A percentile compares a stretch with the other conserved stretches of the same genome.
These are phyloP conservation scores for Drosophila parvula DNA, from an alignment of 1,140 invertebrate genomes.

Conservation along the genomic window DNA sequence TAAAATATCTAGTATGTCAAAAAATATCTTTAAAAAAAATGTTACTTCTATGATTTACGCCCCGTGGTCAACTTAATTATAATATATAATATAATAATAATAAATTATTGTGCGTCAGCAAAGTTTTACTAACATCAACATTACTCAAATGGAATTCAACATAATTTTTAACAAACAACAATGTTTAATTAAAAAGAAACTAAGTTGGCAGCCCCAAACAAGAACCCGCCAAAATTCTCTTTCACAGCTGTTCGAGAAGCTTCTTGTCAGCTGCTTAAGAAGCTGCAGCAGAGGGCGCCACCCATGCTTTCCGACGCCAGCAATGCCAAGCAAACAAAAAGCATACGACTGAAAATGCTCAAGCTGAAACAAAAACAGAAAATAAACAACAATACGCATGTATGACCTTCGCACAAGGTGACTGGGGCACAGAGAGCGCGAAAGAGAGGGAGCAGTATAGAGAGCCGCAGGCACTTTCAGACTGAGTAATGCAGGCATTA, in stretches of 20 bases:
- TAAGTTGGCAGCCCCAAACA: slow-evolving; percentile 8
- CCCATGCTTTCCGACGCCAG: background rate
- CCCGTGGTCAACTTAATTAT: too few relatives aligned
- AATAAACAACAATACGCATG: slow-evolving; percentile 78
- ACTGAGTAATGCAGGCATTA: background rate
- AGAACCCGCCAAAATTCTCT: slow-evolving; percentile 3
- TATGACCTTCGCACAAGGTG: slow-evolving; percentile 87
- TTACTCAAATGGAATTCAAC: too few relatives aligned
- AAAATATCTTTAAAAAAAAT: too few relatives aligned
- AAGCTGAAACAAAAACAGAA: slow-evolving; percentile 46
- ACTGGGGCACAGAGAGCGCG: slow-evolving; percentile 83
- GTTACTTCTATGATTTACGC: too few relatives aligned
- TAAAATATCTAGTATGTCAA: too few relatives aligned
- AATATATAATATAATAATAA: too few relatives aligned
- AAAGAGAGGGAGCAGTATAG: slow-evolving; percentile 12
- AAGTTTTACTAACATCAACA: too few relatives aligned
- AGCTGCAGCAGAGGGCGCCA: slow-evolving; percentile 35
- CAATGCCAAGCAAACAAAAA: slow-evolving; percentile 36
- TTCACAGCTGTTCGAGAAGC: slow-evolving; percentile 15
- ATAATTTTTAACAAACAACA: too few relatives aligned
- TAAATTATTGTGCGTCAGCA: too few relatives aligned
- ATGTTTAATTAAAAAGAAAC: too few relatives aligned
- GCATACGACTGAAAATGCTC: slow-evolving; percentile 20
- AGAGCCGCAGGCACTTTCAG: slow-evolving; percentile 3
- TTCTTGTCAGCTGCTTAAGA: slow-evolving; percentile 3